These are phyloP conservation scores for Mustelus asterias DNA, from an alignment of 2,113 vertebrate species.

Conservation along the genomic window DNA sequence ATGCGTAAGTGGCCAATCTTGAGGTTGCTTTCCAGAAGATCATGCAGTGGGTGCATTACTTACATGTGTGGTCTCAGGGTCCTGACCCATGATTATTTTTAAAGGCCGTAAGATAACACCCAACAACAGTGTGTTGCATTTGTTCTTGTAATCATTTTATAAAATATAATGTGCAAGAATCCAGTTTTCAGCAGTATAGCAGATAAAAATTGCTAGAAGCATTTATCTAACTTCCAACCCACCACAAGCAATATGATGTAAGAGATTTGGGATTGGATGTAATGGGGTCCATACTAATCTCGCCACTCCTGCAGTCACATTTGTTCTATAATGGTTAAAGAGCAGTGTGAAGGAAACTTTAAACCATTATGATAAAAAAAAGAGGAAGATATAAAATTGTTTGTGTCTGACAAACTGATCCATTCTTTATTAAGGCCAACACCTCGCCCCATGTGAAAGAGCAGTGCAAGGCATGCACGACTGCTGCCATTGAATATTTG, in stretches of 20 bases:
- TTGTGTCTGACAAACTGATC: neutral
- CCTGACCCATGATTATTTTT: neutral
- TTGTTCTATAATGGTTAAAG: neutral
- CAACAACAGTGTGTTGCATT: neutral
- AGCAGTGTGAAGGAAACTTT: neutral
- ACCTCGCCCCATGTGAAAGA: neutral
- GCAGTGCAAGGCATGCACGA: neutral
- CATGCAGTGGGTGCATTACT: neutral
- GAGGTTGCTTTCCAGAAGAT: neutral
- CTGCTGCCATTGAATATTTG: neutral
- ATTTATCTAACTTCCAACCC: neutral
- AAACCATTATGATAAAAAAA: conserved; percentile 1
- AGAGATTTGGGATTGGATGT: neutral
- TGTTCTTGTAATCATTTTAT: neutral
- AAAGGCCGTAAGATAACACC: neutral
- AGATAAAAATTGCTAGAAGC: neutral
- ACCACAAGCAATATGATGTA: neutral
- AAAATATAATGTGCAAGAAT: neutral
- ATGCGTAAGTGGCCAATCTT: neutral
- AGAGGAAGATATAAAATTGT: conserved; percentile 24
- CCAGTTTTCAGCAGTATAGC: neutral
- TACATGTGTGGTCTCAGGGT: neutral
- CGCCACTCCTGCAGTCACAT: neutral
- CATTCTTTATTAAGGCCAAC: neutral
- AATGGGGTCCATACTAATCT: neutral